phyloP scores from a whole-genome alignment of 1,140 invertebrate genomes.

The Magallana gigas region DNA sequence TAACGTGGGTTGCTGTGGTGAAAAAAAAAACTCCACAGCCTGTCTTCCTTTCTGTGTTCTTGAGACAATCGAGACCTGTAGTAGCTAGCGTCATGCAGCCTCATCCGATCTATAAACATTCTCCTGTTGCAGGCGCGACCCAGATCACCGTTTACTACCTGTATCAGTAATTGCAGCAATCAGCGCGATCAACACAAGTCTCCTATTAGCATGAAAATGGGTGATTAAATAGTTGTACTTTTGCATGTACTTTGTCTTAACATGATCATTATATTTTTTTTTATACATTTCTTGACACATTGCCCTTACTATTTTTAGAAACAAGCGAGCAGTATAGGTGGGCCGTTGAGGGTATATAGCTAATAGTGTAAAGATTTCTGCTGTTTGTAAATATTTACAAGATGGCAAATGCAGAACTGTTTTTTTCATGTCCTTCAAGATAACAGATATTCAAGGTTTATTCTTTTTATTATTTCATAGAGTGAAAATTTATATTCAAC shows the following conservation, averaged over 20 bases:
- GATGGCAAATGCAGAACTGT: constrained; percentile 20
- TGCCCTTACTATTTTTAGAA: neutral
- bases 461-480: too few relatives aligned
- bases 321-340: neutral
- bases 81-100: neutral
- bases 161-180: constrained; percentile 7
- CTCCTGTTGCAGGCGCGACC: neutral
- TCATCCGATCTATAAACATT: constrained; percentile 2
- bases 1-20: neutral
- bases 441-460: too few relatives aligned
- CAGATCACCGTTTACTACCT: constrained; percentile 8
- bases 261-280: neutral
- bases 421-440: neutral
- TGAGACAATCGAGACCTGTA: neutral
- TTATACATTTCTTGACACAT: neutral
- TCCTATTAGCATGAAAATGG: neutral
- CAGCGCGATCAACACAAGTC: neutral
- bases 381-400: constrained; percentile 31
- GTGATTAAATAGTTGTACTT: constrained; percentile 14
- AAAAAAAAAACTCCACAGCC: neutral
- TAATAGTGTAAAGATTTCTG: neutral
- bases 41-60: neutral
- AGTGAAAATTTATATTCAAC: too few relatives aligned
- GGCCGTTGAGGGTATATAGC: neutral
- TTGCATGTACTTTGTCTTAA: neutral